Base-by-base conservation (phyloP, 2,797 vertebrate genomes). In the Alca torda region DNA sequence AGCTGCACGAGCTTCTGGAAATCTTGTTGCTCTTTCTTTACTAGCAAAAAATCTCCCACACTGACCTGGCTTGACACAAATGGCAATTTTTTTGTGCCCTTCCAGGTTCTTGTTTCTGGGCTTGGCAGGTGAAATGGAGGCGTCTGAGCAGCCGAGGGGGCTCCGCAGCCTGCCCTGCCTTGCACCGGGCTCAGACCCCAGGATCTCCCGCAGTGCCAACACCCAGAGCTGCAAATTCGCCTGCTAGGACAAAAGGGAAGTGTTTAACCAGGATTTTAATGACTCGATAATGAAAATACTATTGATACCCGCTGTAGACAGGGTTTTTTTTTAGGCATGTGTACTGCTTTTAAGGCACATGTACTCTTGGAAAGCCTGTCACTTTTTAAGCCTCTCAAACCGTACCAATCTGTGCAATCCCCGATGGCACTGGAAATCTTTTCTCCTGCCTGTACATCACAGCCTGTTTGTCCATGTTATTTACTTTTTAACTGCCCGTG, bases 171-270 rank as follows among this genome's bases (percentile, higher is more conserved):
- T 2, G 0, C 35, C 23, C 82, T 35, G 46, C 60, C 82, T 57
- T 4, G 1, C 59, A 6, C 25, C 1, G 1, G 21, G 13, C 39
- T 75, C 41, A 46, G 50, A 76, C 17, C 16, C 0, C 0, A 54
- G 45, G n/a, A 37, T 65, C 25, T 75, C 67, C 57, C 2, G 6
- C 45, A 48, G 41, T 2, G 6, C 25, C 59, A 46, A 24, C 20
- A n/a, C 1, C 50, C 78, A 73, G 45, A n/a, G 50, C 77, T 79
- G 61, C 46, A 31, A 30, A 33, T 26, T 43, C 4, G 2, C 84
- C 72, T 43, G 41, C 54, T 10, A 16, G 39, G 72, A 41, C 16
- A 11, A 19, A 87, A 80, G 16, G 31, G 53, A 73, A 88, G 9
- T 0, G 13, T 53, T 95, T 6, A 64, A 41, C 10, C 31, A 68